A percentile compares a stretch with the other conserved stretches of the same genome.
phyloP scores from a whole-genome alignment of 2,797 vertebrate species.

The Falco peregrinus region DNA sequence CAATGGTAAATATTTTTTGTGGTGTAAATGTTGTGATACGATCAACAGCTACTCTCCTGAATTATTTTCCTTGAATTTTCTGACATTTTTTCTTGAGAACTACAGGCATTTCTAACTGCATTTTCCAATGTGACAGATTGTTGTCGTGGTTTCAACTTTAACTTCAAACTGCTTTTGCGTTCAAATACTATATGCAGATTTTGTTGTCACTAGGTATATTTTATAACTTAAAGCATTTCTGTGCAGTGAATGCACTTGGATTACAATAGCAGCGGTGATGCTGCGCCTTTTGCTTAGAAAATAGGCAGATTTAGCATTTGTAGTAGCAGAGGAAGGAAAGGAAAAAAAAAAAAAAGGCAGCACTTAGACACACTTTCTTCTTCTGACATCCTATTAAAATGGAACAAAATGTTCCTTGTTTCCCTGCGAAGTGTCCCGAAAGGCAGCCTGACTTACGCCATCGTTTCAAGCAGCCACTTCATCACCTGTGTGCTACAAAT shows the following conservation, averaged over 20 bases:
- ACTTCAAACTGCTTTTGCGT: not conserved
- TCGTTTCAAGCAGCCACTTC: not conserved
- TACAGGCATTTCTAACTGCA: not conserved
- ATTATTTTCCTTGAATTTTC: not conserved
- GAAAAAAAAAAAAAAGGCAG: not conserved
- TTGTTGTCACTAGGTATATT: not conserved
- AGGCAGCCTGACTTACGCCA: rapidly evolving
- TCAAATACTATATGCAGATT: not conserved
- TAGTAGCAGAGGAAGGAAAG: not conserved
- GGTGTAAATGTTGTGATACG: not conserved
- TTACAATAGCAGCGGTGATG: too few species aligned
- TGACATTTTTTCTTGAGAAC: not conserved
- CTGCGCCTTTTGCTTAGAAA: not conserved
- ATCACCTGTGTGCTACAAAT: not conserved
- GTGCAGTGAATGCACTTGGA: not conserved
- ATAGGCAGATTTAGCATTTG: not conserved
- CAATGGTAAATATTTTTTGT: not conserved
- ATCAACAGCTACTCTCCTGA: slow-evolving; percentile 11
- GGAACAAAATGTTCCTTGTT: not conserved
- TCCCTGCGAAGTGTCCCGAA: rapidly evolving
- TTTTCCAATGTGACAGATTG: not conserved
- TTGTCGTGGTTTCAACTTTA: not conserved
- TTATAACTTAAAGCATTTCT: not conserved
- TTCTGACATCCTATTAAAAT: not conserved
- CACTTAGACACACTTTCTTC: not conserved